Conservation (phyloP, 2,888 invertebrate genomes). For the Himalopsyche kuldschensis region DNA sequence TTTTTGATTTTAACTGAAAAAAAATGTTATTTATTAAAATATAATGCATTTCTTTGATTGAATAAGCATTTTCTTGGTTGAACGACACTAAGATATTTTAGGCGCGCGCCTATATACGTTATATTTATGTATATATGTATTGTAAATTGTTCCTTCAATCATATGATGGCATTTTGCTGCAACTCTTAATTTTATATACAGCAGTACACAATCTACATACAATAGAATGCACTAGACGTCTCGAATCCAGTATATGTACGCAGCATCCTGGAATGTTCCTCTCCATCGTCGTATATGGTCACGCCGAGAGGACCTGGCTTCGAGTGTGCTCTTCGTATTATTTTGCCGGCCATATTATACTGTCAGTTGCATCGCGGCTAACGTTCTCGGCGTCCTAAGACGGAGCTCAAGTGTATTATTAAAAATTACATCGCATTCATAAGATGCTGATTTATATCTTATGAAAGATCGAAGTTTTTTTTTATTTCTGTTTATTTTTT, state of each 20-base stretch:
- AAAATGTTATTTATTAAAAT: too few species aligned
- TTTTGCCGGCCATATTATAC: neutral
- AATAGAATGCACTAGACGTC: neutral
- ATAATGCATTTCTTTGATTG: too few species aligned
- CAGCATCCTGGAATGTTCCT: neutral
- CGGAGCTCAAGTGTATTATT: neutral
- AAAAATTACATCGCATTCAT: neutral
- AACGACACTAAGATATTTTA: too few species aligned
- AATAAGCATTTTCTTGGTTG: too few species aligned
- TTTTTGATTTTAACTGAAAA: too few species aligned
- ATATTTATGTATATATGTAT: too few species aligned
- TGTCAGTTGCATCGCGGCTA: neutral
- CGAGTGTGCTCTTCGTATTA: neutral
- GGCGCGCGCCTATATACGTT: too few species aligned
- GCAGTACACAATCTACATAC: neutral
- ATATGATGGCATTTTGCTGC: too few species aligned
- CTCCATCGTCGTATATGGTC: neutral
- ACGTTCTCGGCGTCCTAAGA: neutral
- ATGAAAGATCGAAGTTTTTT: too few species aligned
- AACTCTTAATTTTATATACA: too few species aligned
- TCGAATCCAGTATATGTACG: neutral
- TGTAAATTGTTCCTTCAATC: too few species aligned
- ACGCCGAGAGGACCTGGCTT: neutral
- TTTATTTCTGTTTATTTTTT: too few species aligned
- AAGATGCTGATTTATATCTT: neutral